Evolutionary conservation across 2,113 vertebrate genomes (phyloP), one percentile per base, ranked within the genome.

Genomic region (Salvelinus fontinalis): DNA sequence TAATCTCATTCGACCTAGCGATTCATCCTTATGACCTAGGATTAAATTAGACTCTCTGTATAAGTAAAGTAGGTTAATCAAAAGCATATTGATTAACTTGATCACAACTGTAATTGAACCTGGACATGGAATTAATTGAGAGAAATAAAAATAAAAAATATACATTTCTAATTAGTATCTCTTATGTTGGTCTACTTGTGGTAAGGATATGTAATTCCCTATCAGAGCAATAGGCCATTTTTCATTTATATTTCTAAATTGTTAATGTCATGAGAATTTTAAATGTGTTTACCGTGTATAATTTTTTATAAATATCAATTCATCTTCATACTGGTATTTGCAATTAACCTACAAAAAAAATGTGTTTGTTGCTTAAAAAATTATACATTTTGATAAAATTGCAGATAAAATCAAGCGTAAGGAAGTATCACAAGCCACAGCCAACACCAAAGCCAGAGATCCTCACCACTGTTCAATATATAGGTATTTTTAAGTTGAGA

Each of bases 41-140:
- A 85, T 74, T 85, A 18, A 79, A 83, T 84, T 64, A 79, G 31
- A 85, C 65, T 54, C 26, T 79, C 34, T 85, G 24, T 76, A 81
- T 51, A 7, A 68, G 29, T 68, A 20, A 16, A 68, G 71, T 27
- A 51, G 39, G 39, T 44, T 39, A 57, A 73, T 12, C 31, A 70
- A 59, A 69, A 59, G 26, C 57, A 11, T 73, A 22, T 60, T 62
- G 5, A 73, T 39, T 65, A 22, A 77, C 69, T 27, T 44, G 76
- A 22, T 75, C 68, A 77, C 9, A 44, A 71, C 65, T 48, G 65
- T 75, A 75, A 70, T 68, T 78, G 27, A 70, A 64, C 66, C 54
- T 83, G 16, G 81, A 80, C 65, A 77, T 1, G 57, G 39, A 78
- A 70, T 76, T 82, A 82, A 83, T 74, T 75, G 62, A 77, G 75